A percentile compares a stretch with the other conserved stretches of the same genome.
Evolutionary conservation across 2,797 vertebrate genomes (phyloP).

Genomic region (Pantherophis alleghaniensis): DNA sequence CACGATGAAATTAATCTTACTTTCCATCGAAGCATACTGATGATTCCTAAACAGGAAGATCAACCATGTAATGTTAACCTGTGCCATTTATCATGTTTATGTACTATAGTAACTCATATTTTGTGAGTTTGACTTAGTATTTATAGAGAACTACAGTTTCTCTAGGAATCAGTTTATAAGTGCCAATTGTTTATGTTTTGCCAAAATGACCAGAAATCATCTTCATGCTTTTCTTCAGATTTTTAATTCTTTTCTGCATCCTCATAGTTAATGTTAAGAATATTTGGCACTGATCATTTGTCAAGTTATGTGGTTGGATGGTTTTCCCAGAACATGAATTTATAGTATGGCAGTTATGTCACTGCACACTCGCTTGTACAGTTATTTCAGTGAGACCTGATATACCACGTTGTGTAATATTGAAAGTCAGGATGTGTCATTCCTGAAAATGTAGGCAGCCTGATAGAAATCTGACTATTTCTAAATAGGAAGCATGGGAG

Average conservation of each 20-base stretch:
- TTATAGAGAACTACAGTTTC: not conserved
- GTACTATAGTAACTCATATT: not conserved
- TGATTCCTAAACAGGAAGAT: not conserved
- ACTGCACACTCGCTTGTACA: not conserved
- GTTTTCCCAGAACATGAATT: not conserved
- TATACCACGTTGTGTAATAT: not conserved
- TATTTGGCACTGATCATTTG: not conserved
- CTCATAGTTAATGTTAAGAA: not conserved
- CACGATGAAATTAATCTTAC: too few relatives aligned
- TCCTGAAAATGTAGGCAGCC: not conserved
- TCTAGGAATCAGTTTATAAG: not conserved
- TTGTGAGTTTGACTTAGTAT: not conserved
- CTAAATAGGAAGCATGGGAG: not conserved
- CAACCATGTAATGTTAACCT: not conserved
- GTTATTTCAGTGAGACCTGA: not conserved
- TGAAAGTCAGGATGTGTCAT: not conserved
- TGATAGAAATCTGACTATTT: not conserved
- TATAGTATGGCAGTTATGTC: not conserved
- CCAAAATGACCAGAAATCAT: not conserved
- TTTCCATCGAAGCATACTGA: not conserved
- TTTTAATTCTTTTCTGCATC: not conserved
- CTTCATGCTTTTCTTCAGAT: not conserved
- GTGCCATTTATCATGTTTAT: not conserved
- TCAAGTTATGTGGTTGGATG: not conserved
- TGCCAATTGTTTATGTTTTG: not conserved